These are phyloP conservation scores for Tenthredo notha DNA, from an alignment of 2,888 invertebrate genomes.

Conservation along the genomic window DNA sequence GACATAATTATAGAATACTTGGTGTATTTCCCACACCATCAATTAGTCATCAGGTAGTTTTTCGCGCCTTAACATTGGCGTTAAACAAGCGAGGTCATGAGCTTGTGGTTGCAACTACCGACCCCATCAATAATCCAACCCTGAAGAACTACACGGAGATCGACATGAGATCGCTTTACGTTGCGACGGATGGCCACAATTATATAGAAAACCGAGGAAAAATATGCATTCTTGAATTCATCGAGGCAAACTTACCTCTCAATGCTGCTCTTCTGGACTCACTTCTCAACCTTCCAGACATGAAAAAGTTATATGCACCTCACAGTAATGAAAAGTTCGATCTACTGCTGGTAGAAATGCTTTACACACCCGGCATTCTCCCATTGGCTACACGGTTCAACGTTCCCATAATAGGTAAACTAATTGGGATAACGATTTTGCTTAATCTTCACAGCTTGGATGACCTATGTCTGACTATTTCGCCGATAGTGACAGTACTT, in stretches of 20 bases:
- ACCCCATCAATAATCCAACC: constrained; percentile 54
- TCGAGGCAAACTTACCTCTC: too few relatives aligned
- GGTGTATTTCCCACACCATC: constrained; percentile 61
- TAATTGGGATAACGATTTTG: neutral
- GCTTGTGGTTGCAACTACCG: constrained; percentile 63
- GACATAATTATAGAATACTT: constrained; percentile 49
- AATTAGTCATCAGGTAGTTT: constrained; percentile 63
- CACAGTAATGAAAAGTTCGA: constrained; percentile 60
- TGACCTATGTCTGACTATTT: neutral
- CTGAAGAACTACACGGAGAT: constrained; percentile 58
- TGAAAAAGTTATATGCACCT: constrained; percentile 59
- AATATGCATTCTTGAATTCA: rapidly evolving
- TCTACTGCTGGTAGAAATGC: constrained; percentile 52
- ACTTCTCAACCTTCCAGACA: constrained; percentile 46
- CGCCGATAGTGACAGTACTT: neutral
- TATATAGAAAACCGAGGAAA: neutral
- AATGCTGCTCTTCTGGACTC: too few relatives aligned
- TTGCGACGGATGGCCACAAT: neutral
- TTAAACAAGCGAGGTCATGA: constrained; percentile 63
- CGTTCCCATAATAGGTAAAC: constrained; percentile 59
- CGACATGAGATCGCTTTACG: constrained; percentile 27
- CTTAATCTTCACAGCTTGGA: neutral
- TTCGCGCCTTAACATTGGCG: constrained; percentile 61
- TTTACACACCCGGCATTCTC: neutral
- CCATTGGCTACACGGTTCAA: constrained; percentile 54